Base-by-base conservation (phyloP, 2,113 vertebrate genomes). In the Trichechus manatus region DNA sequence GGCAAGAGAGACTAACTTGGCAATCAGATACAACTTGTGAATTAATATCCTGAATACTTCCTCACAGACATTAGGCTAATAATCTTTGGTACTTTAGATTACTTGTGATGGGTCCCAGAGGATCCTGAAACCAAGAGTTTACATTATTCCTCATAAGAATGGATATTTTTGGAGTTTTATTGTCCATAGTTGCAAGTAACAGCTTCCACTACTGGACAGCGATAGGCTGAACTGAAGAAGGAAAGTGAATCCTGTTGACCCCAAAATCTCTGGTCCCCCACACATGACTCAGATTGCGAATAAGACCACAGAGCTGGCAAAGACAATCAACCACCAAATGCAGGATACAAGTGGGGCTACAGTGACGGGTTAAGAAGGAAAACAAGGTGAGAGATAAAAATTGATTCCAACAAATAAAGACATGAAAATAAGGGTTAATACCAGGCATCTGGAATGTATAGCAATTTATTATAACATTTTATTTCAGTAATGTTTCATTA, bases 41-140 rank as follows among this genome's bases (percentile, higher is more conserved):
- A 91, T 95, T 93, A 94, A 89, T 97, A 93, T 96, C 91, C 87
- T 94, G 92, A 96, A 93, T 96, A 97, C 93, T 94, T 5, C 53
- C 96, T 68, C 88, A 91, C 85, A 95, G 91, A 94, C 87, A 59
- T 64, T 78, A 92, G 39, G 47, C 74, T 63, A 79, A 95, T 94
- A 90, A 68, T 53, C 87, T 96, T 93, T 80, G 79, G 87, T 93
- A 25, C 23, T 96, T 93, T 90, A 95, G 77, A 0, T 93, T 93
- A 88, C 50, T 50, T 19, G 4, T 94, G 89, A 90, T 90, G 68
- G 53, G 85, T 95, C 95, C 96, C 85, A 82, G 80, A 97, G 96
- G 91, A 90, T 96, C 39, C 82, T 84, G n/a, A 92, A 94, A 89
- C 50, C 81, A 89, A 96, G 74, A 39, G 27, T 86, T 87, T 82